These are phyloP conservation scores for Enoplosus armatus DNA, from an alignment of 2,797 vertebrate species.

Conservation along the genomic window DNA sequence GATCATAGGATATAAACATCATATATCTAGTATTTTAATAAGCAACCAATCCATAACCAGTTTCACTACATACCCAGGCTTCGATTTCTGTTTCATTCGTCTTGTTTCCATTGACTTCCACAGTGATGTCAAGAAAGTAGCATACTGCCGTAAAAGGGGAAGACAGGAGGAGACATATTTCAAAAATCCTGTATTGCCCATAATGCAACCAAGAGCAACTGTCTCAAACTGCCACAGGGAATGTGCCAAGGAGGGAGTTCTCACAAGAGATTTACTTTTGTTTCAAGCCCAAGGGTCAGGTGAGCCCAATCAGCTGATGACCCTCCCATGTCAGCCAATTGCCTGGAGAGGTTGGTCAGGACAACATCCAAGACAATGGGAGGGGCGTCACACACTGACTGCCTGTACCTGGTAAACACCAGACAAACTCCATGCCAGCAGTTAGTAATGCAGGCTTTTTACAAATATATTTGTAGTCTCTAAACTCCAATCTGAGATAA, in stretches of 20 bases:
- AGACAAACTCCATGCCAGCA: no score
- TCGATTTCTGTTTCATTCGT: slow-evolving; percentile 53
- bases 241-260: no score
- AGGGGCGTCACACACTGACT: background rate
- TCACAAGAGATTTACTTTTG: no score
- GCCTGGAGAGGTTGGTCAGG: no score
- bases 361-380: no score
- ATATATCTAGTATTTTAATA: background rate
- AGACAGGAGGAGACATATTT: background rate
- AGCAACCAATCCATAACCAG: background rate
- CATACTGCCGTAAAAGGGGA: slow-evolving; percentile 34
- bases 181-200: no score
- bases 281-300: no score
- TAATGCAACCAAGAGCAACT: no score
- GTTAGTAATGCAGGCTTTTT: background rate
- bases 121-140: slow-evolving; percentile 72
- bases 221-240: no score
- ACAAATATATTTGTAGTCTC: background rate
- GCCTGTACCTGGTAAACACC: background rate
- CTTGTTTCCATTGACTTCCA: slow-evolving; percentile 41
- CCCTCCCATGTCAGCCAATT: no score
- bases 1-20: background rate
- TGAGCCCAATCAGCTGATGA: no score
- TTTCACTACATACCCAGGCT: slow-evolving; percentile 68
- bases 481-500: background rate